Base-by-base conservation (phyloP, 1,140 invertebrate genomes). In the Platorchestia sp. region DNA sequence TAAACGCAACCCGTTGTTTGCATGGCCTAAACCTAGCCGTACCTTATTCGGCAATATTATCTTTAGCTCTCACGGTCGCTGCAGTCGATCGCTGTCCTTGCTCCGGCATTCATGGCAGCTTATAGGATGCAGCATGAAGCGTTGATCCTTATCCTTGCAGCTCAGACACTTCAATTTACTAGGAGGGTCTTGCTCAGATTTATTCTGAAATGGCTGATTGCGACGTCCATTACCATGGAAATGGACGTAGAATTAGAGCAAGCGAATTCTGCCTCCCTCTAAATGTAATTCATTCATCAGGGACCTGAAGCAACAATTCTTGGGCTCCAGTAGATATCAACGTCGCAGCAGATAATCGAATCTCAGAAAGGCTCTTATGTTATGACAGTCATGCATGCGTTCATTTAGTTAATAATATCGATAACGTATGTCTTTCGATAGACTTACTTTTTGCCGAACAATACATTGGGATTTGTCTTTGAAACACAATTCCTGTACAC, bases 101-200 rank as follows among this genome's bases (percentile, higher is more conserved):
- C 59, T 10, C 36, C 27, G 1, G 36, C 36, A 75, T 75, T 75
- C 59, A 75, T 19, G 59, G 59, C 10, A 75, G 59, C 59, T 75
- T 75, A 75, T 75, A 36, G 59, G 27, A 10, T 36, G 87, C 41
- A 19, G 87, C 87, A 42, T 89, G 86, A 86, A n/a, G 40, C 86
- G 86, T 41, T 10, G 16, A 89, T 42, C 87, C n/a, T 5, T 14
- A 44, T 44, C 87, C 87, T 16, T 41, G 87, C 41, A 44, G 43
- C 87, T 89, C 36, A 89, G 87, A 89, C 87, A 89, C 87, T 89
- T 89, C 87, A 89, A 89, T 89, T 89, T 89, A 89, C 87, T 89
- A 14, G 10, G 87, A 42, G 87, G 10, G 41, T 89, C 87, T 89
- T 44, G 87, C 43, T 89, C 6, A 89, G 41, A 89, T 89, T 89